phyloP scores from a whole-genome alignment of 2,113 vertebrate genomes.

The Shinisaurus crocodilurus region DNA sequence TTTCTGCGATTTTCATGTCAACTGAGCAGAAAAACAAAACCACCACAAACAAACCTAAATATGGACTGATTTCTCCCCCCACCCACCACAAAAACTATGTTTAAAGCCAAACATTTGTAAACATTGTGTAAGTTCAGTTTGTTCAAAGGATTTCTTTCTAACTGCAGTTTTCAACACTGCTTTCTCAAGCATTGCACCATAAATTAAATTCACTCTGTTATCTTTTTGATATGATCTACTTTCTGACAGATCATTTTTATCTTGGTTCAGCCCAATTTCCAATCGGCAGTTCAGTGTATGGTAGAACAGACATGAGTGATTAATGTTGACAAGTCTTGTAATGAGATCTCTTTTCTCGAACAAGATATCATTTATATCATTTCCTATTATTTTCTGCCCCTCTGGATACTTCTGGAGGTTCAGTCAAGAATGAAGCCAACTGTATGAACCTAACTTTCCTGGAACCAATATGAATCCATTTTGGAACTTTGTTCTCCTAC shows the following conservation, averaged over 20 bases:
- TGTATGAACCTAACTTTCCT: constrained; percentile 55
- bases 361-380: constrained; percentile 44
- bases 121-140: constrained; percentile 61
- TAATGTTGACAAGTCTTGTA: constrained; percentile 70
- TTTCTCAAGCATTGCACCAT: constrained; percentile 52
- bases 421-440: constrained; percentile 58
- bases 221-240: constrained; percentile 61
- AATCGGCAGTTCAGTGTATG: constrained; percentile 60
- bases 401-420: constrained; percentile 58
- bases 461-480: constrained; percentile 54
- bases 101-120: constrained; percentile 69
- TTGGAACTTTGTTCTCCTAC: constrained; percentile 59
- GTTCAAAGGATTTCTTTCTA: constrained; percentile 65
- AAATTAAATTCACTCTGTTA: constrained; percentile 70
- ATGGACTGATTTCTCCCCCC: not conserved
- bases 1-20: too few relatives aligned
- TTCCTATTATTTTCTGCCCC: constrained; percentile 60
- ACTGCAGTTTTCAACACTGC: constrained; percentile 63
- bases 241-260: constrained; percentile 69
- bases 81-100: constrained; percentile 52
- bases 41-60: too few relatives aligned
- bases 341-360: constrained; percentile 66
- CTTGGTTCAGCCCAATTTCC: constrained; percentile 58
- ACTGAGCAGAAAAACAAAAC: too few relatives aligned
- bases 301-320: constrained; percentile 55